phyloP scores from a whole-genome alignment of 1,140 invertebrate genomes.

The Scaptodrosophila lebanonensis region DNA sequence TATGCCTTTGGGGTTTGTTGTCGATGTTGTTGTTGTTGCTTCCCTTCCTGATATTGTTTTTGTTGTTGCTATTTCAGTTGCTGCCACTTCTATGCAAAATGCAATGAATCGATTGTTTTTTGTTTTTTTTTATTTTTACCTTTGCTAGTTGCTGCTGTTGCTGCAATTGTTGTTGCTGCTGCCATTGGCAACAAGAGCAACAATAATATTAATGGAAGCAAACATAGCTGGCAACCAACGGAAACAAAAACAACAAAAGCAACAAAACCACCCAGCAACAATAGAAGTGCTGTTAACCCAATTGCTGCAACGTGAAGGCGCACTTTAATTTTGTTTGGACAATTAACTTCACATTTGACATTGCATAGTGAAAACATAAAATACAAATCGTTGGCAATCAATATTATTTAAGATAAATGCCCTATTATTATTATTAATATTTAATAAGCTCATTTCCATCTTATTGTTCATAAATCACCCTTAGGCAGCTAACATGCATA shows the following conservation, averaged over 20 bases:
- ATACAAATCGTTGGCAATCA: too few species aligned
- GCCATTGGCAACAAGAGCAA: conserved; percentile 37
- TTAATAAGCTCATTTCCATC: too few species aligned
- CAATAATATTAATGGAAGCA: conserved; percentile 65
- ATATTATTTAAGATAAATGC: too few species aligned
- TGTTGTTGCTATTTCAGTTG: background rate
- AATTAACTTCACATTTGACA: too few species aligned
- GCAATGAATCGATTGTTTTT: conserved; percentile 43
- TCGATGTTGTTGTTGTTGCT: conserved; percentile 18
- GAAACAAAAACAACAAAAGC: conserved; percentile 9
- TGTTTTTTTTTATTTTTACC: too few species aligned
- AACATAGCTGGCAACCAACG: conserved; percentile 38
- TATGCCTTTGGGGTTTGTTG: conserved; percentile 60
- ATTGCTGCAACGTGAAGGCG: too few species aligned
- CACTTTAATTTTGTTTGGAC: too few species aligned
- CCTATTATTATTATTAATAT: too few species aligned
- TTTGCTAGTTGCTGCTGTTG: conserved; percentile 5
- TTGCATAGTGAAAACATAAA: too few species aligned
- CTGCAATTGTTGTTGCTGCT: conserved; percentile 10
- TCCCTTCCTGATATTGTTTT: background rate
- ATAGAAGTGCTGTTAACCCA: conserved; percentile 35
- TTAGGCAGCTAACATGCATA: too few species aligned
- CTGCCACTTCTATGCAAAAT: conserved; percentile 26
- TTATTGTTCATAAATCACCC: too few species aligned
- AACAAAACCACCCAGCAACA: conserved; percentile 22